Base-by-base conservation (phyloP, 2,113 vertebrate genomes). In the Montifringilla adamsi region DNA sequence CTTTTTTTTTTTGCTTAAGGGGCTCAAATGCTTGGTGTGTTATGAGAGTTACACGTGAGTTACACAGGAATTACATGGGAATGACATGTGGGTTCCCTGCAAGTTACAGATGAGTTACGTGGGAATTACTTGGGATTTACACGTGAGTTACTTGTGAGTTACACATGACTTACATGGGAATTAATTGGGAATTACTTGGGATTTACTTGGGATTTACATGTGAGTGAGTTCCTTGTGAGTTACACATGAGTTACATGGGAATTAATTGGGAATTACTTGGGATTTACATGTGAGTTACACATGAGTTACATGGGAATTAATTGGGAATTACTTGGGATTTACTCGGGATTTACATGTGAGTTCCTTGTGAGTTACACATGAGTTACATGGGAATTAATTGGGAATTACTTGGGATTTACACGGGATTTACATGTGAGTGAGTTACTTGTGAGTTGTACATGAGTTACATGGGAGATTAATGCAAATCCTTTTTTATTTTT, bases 1-100 rank as follows among this genome's bases (percentile, higher is more conserved):
- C 3, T 0, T 1, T 6, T 47, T 6, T 47, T 16, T 26, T 33
- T 20, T n/a, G 18, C 17, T 14, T 11, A 7, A 39, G 7, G n/a
- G 7, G 11, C 11, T 49, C 8, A 16, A 17, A 21, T 9, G 12
- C 2, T 46, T 37, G 33, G 7, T 35, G 63, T 52, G 17, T n/a
- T 12, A 2, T 14, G 33, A 22, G 10, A 50, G 6, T 52, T 39
- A 22, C 3, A 1, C 15, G 70, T 3, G 12, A 70, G 5, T 28
- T 30, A 43, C 13, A 22, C 11, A 19, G 9, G 11, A 30, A 8
- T 28, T 17, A n/a, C 27, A 19, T 19, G 44, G 43, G 43, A 43
- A 43, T 43, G 16, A 43, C 43, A 43, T 43, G 43, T 43, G 43
- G 15, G 43, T 15, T 43, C 43, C 43, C 15, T 43, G 43, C 43